Evolutionary conservation across 2,888 invertebrate genomes (phyloP).

Genomic region (Aspidapion aeneum): DNA sequence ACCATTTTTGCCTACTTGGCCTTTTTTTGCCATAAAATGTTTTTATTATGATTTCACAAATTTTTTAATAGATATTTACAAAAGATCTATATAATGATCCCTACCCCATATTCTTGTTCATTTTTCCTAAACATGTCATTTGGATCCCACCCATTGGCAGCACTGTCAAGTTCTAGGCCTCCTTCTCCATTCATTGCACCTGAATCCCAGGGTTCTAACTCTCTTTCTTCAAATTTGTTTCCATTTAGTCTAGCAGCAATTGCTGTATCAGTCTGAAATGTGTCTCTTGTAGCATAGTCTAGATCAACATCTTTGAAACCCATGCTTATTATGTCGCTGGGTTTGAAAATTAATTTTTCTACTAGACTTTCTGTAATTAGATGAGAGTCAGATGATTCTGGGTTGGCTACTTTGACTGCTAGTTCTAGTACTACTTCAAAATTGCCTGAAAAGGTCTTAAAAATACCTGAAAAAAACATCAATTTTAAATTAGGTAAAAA

Average conservation of each 20-base stretch:
- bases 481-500: background rate
- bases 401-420: slow-evolving; percentile 76
- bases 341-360: slow-evolving; percentile 80
- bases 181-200: slow-evolving; percentile 54
- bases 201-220: slow-evolving; percentile 87
- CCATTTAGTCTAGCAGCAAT: slow-evolving; percentile 70
- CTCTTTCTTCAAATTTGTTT: slow-evolving; percentile 61
- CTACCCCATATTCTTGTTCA: slow-evolving; percentile 85
- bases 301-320: slow-evolving; percentile 81
- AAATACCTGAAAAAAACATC: slow-evolving; percentile 51
- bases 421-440: slow-evolving; percentile 86
- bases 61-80: no score
- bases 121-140: slow-evolving; percentile 96
- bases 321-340: slow-evolving; percentile 80
- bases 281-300: slow-evolving; percentile 84
- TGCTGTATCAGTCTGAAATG: slow-evolving; percentile 82
- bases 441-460: slow-evolving; percentile 83
- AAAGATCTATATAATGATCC: no score
- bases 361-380: slow-evolving; percentile 67
- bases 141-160: slow-evolving; percentile 93
- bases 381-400: slow-evolving; percentile 49
- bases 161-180: slow-evolving; percentile 68
- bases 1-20: no score
- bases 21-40: no score
- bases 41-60: no score